Base-by-base conservation (phyloP, 2,113 vertebrate species). In the Dolichallabes microphthalmus region DNA sequence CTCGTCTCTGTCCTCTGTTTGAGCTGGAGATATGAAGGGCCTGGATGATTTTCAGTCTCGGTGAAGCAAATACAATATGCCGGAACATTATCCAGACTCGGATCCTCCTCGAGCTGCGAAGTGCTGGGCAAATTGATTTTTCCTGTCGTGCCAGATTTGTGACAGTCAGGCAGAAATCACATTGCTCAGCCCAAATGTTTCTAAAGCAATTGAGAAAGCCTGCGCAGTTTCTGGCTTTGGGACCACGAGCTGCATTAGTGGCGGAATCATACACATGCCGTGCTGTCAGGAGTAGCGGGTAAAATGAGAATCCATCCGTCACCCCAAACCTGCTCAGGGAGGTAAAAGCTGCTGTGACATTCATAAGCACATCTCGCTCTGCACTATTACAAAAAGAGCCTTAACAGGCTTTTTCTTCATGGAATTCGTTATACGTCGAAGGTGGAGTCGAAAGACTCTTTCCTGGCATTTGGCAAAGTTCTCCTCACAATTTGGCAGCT, bases 61-160 rank as follows among this genome's bases (percentile, higher is more conserved):
- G 83, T 93, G 91, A 94, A 92, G 92, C 91, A 94, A 94, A 94
- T 94, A 91, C 91, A 94, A 94, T 94, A 93, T 92, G 90, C 90
- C 91, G 92, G 92, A 94, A 93, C 90, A 93, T 93, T 92, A 94
- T 92, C 93, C 86, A 84, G 92, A 89, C 91, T 94, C 92, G 92
- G 93, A 93, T 93, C 92, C 89, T 93, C 92, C 92, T 91, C 84
- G 84, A 94, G 92, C 92, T 89, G 90, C 92, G 90, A 92, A 92
- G 91, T 91, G 92, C 93, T 89, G 90, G 89, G 93, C 93, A 94
- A 94, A 95, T 95, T 93, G 94, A 94, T 95, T 94, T 85, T 94
- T 93, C 92, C 93, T 93, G 93, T 93, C 92, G 92, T 89, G 92
- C 93, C 93, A 93, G 94, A 94, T 94, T 94, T 95, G 94, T 94